Conservation (phyloP, 2,113 vertebrate genomes). For the Corythoichthys haematopterus region DNA sequence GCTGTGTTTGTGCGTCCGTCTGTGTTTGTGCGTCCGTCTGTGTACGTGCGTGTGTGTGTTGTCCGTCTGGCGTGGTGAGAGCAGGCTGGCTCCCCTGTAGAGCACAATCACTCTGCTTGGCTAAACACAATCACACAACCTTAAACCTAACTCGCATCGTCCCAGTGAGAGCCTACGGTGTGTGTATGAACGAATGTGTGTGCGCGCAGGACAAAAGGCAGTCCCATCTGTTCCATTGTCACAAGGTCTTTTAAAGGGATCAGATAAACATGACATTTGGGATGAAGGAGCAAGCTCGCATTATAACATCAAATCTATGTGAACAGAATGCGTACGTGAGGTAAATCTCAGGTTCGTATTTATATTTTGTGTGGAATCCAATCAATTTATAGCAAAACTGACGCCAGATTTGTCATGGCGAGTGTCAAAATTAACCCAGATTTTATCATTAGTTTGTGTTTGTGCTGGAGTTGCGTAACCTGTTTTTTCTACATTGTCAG, state of each 20-base stretch:
- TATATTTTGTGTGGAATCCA: background rate
- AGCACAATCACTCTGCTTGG: conserved; percentile 67
- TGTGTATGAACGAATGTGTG: conserved; percentile 12
- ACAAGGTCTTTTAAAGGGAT: conserved; percentile 67
- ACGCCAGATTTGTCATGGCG: background rate
- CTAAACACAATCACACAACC: conserved; percentile 69
- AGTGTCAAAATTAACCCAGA: background rate
- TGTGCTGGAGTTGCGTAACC: conserved; percentile 33
- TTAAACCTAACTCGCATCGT: conserved; percentile 43
- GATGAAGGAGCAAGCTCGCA: conserved; percentile 47
- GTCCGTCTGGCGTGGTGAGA: conserved; percentile 57
- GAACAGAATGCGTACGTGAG: background rate
- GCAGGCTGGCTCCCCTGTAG: conserved; percentile 63
- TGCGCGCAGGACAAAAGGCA: conserved; percentile 51
- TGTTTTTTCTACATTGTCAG: conserved; percentile 31
- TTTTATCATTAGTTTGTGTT: background rate
- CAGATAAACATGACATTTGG: conserved; percentile 73
- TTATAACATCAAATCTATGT: conserved; percentile 46
- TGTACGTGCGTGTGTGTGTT: conserved; percentile 23
- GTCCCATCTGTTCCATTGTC: conserved; percentile 69
- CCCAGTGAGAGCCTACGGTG: conserved; percentile 33
- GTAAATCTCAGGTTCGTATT: background rate
- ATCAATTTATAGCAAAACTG: background rate
- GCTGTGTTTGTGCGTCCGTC: conserved; percentile 14
- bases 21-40: conserved; percentile 11